phyloP scores from a whole-genome alignment of 2,888 invertebrate species.

The Macrophya alboannulata region DNA sequence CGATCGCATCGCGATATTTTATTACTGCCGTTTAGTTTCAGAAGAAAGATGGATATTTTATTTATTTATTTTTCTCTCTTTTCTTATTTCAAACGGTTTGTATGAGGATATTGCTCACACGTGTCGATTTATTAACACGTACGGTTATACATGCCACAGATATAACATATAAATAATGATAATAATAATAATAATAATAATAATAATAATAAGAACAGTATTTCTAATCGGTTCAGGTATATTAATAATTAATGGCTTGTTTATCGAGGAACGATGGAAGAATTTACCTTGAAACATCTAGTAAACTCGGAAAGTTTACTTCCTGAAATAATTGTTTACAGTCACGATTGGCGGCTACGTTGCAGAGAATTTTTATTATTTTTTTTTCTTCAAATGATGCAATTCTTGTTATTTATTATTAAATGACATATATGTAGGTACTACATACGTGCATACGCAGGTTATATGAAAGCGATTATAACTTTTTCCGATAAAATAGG shows the following conservation, averaged over 20 bases:
- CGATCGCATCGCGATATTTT: background rate
- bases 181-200: too few species aligned
- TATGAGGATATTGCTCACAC: background rate
- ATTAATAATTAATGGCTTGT: slow-evolving; percentile 1
- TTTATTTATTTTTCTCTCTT: background rate
- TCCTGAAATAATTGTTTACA: background rate
- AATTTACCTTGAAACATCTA: slow-evolving; percentile 13
- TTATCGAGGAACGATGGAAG: background rate
- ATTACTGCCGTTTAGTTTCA: background rate
- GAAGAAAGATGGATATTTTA: background rate
- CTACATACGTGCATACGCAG: background rate
- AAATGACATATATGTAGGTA: background rate
- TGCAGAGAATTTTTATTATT: background rate
- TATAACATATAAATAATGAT: background rate
- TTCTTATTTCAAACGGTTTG: too few species aligned
- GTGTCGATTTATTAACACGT: background rate
- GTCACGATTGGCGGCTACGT: background rate
- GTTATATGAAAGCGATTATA: background rate
- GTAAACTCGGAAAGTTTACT: background rate
- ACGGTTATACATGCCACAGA: too few species aligned
- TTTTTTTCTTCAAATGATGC: background rate
- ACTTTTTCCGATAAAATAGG: background rate
- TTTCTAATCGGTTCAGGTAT: background rate
- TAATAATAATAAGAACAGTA: too few species aligned
- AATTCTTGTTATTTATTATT: slow-evolving; percentile 9